phyloP scores from a whole-genome alignment of 2,888 invertebrate genomes.

The Patella caerulea region DNA sequence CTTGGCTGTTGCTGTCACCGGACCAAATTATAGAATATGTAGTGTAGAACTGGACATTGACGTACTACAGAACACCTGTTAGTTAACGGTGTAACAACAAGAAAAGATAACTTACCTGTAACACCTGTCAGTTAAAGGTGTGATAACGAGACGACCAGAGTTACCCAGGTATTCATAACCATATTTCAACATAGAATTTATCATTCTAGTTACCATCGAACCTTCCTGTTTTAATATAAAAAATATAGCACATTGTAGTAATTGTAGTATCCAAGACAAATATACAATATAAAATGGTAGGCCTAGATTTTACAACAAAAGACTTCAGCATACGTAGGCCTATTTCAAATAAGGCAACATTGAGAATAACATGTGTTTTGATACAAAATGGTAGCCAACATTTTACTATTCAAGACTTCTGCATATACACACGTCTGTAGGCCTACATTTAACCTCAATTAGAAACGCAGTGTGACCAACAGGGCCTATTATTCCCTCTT shows the following conservation, averaged over 20 bases:
- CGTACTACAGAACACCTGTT: no score
- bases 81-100: conserved; percentile 74
- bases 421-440: no score
- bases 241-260: no score
- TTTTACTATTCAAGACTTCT: not conserved
- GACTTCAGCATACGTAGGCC: not conserved
- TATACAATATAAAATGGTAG: conserved; percentile 10
- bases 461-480: no score
- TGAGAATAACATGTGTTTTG: conserved; percentile 14
- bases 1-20: no score
- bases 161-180: conserved; percentile 74
- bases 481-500: no score
- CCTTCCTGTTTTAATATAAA: conserved; percentile 58
- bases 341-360: no score
- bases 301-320: not conserved
- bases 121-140: conserved; percentile 73
- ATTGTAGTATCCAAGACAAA: not conserved
- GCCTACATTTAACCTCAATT: no score
- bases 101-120: conserved; percentile 70
- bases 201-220: conserved; percentile 73
- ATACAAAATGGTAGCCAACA: conserved; percentile 2
- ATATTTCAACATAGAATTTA: conserved; percentile 72
- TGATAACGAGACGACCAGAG: conserved; percentile 73
- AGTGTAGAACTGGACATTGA: no score
- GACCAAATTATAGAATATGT: no score